Conservation (phyloP, 2,888 invertebrate genomes). For the Parnassius apollo region DNA sequence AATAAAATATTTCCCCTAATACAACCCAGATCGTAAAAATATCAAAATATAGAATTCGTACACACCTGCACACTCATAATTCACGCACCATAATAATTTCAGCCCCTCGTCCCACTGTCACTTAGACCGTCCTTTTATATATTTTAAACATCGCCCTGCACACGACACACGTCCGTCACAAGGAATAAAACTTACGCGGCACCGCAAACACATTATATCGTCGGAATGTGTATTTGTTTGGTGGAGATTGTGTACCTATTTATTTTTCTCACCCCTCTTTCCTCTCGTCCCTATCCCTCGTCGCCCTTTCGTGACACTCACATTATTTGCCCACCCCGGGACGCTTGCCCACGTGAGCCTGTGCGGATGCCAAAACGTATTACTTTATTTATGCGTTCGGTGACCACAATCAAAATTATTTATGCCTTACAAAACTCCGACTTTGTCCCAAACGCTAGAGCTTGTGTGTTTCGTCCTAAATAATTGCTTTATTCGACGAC, state of each 20-base stretch:
- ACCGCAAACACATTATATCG: constrained; percentile 73
- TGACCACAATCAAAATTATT: constrained; percentile 74
- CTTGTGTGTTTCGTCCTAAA: constrained; percentile 47
- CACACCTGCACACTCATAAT: constrained; percentile 20
- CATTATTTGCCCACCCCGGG: constrained; percentile 63
- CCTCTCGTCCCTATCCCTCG: constrained; percentile 32
- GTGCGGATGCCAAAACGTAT: constrained; percentile 51
- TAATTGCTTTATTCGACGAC: constrained; percentile 69
- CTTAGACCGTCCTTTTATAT: constrained; percentile 23
- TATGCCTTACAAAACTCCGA: constrained; percentile 45
- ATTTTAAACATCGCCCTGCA: constrained; percentile 33
- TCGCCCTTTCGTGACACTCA: constrained; percentile 50
- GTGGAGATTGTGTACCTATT: constrained; percentile 71
- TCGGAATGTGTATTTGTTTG: constrained; percentile 66
- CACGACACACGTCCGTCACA: constrained; percentile 47
- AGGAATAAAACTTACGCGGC: constrained; percentile 53
- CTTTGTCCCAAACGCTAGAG: constrained; percentile 10
- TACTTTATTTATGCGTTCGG: constrained; percentile 68
- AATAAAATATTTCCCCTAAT: constrained; percentile 14
- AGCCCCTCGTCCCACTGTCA: constrained; percentile 19
- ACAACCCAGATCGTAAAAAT: constrained; percentile 16
- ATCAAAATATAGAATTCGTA: constrained; percentile 8
- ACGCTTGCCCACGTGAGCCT: constrained; percentile 56
- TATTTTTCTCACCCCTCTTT: constrained; percentile 55
- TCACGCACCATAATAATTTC: constrained; percentile 18